Percentiles rank a stretch among this genome's conserved stretches.
phyloP scores from a whole-genome alignment of 2,888 invertebrate species.

The Xanthia icteritia region DNA sequence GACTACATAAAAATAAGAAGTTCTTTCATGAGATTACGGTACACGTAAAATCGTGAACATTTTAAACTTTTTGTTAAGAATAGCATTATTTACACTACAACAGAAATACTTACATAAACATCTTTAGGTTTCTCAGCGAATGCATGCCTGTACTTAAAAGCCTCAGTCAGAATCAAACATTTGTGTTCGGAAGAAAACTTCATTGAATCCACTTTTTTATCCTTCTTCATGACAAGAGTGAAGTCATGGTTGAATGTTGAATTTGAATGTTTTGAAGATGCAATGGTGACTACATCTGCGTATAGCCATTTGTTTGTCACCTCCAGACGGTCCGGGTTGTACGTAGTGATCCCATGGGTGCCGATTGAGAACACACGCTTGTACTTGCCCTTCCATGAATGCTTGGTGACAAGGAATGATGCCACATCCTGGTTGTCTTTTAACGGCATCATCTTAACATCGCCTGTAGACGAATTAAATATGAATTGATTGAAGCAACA shows the following conservation, averaged over 20 bases:
- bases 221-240: constrained; percentile 96
- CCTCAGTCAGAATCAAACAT: constrained; percentile 97
- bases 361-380: constrained; percentile 99
- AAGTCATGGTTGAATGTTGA: constrained; percentile 92
- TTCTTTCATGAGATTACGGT: not conserved
- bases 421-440: constrained; percentile 99
- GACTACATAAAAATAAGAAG: not conserved
- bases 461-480: constrained; percentile 77
- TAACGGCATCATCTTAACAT: constrained; percentile 94
- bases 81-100: not conserved
- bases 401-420: constrained; percentile 99
- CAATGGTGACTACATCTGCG: constrained; percentile 94
- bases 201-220: constrained; percentile 97
- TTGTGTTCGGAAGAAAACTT: constrained; percentile 99
- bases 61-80: accelerated
- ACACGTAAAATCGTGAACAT: not conserved
- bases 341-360: constrained; percentile 98
- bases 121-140: constrained; percentile 96
- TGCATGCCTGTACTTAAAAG: constrained; percentile 94
- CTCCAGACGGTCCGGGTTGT: constrained; percentile 93
- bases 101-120: constrained; percentile 92
- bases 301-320: constrained; percentile 98
- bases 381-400: constrained; percentile 99
- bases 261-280: constrained; percentile 91
- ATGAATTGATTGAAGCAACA: constrained; percentile 4